Conservation (phyloP, 2,888 invertebrate species). For the Clitarchus hookeri region DNA sequence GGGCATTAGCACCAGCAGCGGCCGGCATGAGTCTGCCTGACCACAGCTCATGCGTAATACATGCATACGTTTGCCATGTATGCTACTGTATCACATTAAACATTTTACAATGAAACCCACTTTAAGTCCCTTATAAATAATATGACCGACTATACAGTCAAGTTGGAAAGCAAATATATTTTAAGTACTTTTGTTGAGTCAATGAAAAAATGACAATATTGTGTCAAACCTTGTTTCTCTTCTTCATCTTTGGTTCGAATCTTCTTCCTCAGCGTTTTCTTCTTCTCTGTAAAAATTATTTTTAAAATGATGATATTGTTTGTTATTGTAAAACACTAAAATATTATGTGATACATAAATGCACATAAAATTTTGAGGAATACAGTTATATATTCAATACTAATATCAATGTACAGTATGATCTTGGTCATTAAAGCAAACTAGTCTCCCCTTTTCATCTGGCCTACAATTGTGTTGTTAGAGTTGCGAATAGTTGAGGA, state of each 20-base stretch:
- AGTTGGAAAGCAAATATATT: not conserved
- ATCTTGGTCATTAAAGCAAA: too few species aligned
- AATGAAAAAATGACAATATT: not conserved
- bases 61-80: not conserved
- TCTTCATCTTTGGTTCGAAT: constrained; percentile 36
- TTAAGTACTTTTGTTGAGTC: not conserved
- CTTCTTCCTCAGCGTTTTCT: constrained; percentile 38
- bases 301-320: not conserved
- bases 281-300: constrained; percentile 37
- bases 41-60: not conserved
- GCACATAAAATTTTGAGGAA: too few species aligned
- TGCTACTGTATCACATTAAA: not conserved
- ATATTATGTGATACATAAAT: too few species aligned
- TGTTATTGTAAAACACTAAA: too few species aligned
- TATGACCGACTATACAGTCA: not conserved
- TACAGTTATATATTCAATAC: too few species aligned
- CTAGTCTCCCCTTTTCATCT: too few species aligned
- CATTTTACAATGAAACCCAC: not conserved
- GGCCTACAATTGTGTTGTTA: too few species aligned
- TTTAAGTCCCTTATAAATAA: not conserved
- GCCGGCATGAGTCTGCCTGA: not conserved
- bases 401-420: too few species aligned
- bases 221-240: constrained; percentile 43
- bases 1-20: not conserved
- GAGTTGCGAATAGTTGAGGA: too few species aligned